phyloP scores from a whole-genome alignment of 1,140 invertebrate species.

The Drosophila oshimai region DNA sequence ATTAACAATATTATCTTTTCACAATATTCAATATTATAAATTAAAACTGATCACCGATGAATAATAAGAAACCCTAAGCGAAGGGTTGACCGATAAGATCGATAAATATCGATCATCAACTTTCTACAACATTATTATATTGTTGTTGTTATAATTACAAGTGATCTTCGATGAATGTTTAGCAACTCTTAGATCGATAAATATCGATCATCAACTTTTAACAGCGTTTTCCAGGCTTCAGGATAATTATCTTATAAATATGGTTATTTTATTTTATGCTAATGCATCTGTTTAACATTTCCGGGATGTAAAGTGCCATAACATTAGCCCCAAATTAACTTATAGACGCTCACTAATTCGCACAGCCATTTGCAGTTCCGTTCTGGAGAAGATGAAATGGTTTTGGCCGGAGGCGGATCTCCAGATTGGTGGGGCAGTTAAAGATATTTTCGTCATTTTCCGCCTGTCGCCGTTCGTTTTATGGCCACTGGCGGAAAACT shows the following conservation, averaged over 20 bases:
- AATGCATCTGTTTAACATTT: not conserved
- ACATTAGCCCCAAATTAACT: constrained; percentile 10
- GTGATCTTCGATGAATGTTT: no score
- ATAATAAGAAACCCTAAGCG: no score
- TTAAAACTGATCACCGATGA: no score
- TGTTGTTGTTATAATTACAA: no score
- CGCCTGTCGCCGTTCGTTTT: constrained; percentile 19
- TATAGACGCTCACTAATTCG: constrained; percentile 23
- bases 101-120: not conserved
- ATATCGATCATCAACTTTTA: no score
- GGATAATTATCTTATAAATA: constrained; percentile 10
- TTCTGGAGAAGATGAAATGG: constrained; percentile 33
- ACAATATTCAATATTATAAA: no score
- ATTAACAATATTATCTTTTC: no score
- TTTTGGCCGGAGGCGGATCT: not conserved
- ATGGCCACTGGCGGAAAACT: constrained; percentile 29
- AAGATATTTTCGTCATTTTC: constrained; percentile 44
- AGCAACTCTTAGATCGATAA: no score
- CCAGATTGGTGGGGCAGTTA: constrained; percentile 37
- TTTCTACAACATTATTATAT: no score
- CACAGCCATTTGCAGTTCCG: constrained; percentile 57
- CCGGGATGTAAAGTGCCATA: not conserved
- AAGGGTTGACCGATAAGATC: no score
- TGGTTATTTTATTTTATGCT: not conserved
- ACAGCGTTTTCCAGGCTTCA: no score